Base-by-base conservation (phyloP, 2,113 vertebrate genomes). In the Paradoxurus hermaphroditus region DNA sequence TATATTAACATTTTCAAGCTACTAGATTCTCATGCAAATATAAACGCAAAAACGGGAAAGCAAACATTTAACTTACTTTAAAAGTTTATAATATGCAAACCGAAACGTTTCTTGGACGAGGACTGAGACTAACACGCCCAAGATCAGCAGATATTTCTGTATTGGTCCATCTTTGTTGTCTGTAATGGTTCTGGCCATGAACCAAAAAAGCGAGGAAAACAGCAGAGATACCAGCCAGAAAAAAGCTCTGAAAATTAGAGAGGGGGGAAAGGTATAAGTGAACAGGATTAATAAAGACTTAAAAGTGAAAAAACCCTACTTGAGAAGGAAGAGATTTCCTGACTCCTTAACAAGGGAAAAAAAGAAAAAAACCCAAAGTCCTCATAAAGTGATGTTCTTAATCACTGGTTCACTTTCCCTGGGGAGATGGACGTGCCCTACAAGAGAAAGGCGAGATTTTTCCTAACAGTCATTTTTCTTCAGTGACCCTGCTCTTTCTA, bases 161-260 rank as follows among this genome's bases (percentile, higher is more conserved):
- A 98, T 95, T 1, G 97, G 90, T 23, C 96, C 97, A 14, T 98
- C 98, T 67, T 97, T 97, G 95, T 98, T 98, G 44, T 98, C 97
- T 84, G 98, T 98, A 97, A 98, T 98, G 98, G 98, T 98, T 63
- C 99, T 98, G 3, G 98, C 98, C 91, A 98, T 95, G 98, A 99
- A 99, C 98, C 99, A 99, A 29, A 99, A 97, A 41, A 98, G 53
- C 36, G 99, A 99, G 4, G 99, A 99, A 94, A 99, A 96, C 94
- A 99, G 98, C 83, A 99, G 98, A 7, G 99, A 99, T 90, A 99
- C 96, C 94, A 99, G 97, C 98, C 98, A 99, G 98, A 99, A 97
- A 63, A 99, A 99, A 12, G 98, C 98, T 36, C 98, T 99, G 92
- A 86, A 96, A 97, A 90, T 39, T 29, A 86, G 77, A 77, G 39